Conservation (phyloP, 1,140 invertebrate genomes). For the Bicyclus anynana region DNA sequence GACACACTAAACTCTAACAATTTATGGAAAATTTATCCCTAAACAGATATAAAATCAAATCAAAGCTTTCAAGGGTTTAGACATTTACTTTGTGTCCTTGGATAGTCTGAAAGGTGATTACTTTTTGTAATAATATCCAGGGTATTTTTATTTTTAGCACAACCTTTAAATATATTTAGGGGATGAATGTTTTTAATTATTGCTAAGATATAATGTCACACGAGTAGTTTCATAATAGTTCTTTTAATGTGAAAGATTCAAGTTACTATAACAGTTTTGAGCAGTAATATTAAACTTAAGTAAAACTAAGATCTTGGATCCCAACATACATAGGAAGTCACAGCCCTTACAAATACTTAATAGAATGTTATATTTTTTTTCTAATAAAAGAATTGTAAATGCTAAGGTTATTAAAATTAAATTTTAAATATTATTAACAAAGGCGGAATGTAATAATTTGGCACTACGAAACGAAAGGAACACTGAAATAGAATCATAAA, state of each 20-base stretch:
- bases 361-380: constrained; percentile 22
- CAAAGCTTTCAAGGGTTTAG: too few relatives aligned
- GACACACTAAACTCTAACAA: too few relatives aligned
- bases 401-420: not conserved
- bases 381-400: constrained; percentile 1
- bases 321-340: constrained; percentile 63
- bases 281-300: constrained; percentile 23
- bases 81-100: too few relatives aligned
- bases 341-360: constrained; percentile 58
- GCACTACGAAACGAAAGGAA: not conserved
- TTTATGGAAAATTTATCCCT: too few relatives aligned
- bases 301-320: constrained; percentile 51
- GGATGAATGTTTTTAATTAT: too few relatives aligned
- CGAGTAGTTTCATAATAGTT: too few relatives aligned
- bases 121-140: too few relatives aligned
- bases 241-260: not conserved
- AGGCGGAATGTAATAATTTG: constrained; percentile 7
- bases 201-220: too few relatives aligned
- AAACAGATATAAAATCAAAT: too few relatives aligned
- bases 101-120: too few relatives aligned
- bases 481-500: not conserved
- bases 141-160: too few relatives aligned
- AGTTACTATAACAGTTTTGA: constrained; percentile 7
- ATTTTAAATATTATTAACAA: constrained; percentile 4
- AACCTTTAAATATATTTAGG: too few relatives aligned